Base-by-base conservation (phyloP, 30 jellyfish, hydroid and myxozoan genomes). In the Hydractinia echinata region DNA sequence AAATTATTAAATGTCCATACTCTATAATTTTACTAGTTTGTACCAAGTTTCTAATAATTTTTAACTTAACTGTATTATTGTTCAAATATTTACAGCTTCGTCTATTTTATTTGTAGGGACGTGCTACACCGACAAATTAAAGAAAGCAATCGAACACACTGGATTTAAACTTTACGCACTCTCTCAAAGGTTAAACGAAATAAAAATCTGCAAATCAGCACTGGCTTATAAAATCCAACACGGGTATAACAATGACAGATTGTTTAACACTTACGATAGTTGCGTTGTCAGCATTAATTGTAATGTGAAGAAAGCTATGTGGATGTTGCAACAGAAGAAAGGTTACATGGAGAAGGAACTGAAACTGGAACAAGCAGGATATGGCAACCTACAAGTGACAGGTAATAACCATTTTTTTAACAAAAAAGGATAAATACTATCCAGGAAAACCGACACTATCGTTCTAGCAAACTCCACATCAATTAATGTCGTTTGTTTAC, bases 251-350 rank as follows among this genome's bases (percentile, higher is more conserved):
- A 64, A 51, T 64, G 74, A 64, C 39, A 7, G 18, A 13, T 13
- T 64, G 39, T 64, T 64, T 2, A 51, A 64, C 2, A n/a, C 39
- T n/a, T 64, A 64, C 74, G 74, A 64, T 64, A 64, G 8, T 7
- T 64, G 74, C 74, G 39, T 51, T 44, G 39, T 64, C 39, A 64
- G 39, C 2, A 64, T 64, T 51, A 51, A 64, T 4, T 64, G 74
- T 4, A 64, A 64, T 7, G 39, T 64, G 51, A 64, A 64, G 18
- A 64, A 13, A 51, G 74, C 74, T 64, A n/a, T 64, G 39, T 64
- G 74, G 74, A 64, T n/a, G 74, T 64, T 64, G 74, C 51, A 64
- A 64, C 74, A 64, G 39, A 64, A 64, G 74, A 64, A 13, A 64
- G 19, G 19, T 44, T 64, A 64, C 18, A 51, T 64, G 10, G 74